A percentile compares a stretch with the other conserved stretches of the same genome.
phyloP scores from a whole-genome alignment of 2,113 vertebrate species.

The Poeciliopsis prolifica region DNA sequence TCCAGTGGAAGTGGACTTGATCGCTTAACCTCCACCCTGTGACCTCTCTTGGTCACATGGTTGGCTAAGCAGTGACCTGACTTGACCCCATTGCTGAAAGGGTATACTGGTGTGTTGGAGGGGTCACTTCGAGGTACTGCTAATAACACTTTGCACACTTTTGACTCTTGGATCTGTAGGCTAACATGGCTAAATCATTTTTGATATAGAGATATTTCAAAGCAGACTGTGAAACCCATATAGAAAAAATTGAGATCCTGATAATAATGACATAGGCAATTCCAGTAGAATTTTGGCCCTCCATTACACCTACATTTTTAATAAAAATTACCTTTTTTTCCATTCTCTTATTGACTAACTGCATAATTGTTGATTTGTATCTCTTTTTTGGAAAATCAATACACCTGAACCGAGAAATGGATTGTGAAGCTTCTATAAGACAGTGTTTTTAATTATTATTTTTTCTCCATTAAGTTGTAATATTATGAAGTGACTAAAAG shows the following conservation, averaged over 20 bases:
- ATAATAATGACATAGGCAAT: neutral
- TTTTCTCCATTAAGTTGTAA: neutral
- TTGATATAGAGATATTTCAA: constrained; percentile 24
- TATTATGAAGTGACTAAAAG: neutral
- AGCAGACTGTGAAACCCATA: neutral
- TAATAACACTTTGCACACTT: constrained; percentile 63
- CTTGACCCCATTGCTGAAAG: constrained; percentile 49
- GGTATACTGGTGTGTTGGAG: constrained; percentile 51
- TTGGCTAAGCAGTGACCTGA: constrained; percentile 56
- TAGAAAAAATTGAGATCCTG: neutral
- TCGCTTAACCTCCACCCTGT: constrained; percentile 55
- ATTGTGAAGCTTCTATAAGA: neutral
- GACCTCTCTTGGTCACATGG: constrained; percentile 69
- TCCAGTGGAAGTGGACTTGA: constrained; percentile 75
- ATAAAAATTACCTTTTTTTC: no score
- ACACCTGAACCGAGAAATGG: neutral
- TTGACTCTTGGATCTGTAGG: constrained; percentile 45
- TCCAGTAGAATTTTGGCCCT: no score
- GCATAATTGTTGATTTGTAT: neutral
- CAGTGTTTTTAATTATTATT: neutral
- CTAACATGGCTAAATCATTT: constrained; percentile 56
- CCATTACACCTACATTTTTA: no score
- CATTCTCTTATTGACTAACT: neutral
- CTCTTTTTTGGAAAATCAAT: neutral
- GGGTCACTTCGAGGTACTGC: constrained; percentile 61